These are phyloP conservation scores for Lateolabrax maculatus DNA, from an alignment of 2,797 vertebrate species.

Conservation along the genomic window DNA sequence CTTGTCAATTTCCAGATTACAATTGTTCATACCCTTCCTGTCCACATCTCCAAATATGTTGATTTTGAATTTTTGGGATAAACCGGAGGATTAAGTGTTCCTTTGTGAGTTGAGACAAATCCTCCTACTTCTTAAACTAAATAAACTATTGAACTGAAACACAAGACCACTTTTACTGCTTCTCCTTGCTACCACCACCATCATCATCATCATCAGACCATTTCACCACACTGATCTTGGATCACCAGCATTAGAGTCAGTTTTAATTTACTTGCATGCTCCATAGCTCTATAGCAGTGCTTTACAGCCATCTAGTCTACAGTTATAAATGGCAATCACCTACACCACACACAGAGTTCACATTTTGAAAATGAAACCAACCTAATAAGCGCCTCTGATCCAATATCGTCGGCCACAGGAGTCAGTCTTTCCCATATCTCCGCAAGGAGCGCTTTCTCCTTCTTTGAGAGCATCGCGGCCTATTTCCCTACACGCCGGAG, in stretches of 20 bases:
- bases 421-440: slow-evolving; percentile 76
- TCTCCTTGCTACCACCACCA: not conserved
- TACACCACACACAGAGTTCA: not conserved
- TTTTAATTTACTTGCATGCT: not conserved
- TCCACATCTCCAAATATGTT: too few species aligned
- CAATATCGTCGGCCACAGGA: slow-evolving; percentile 82
- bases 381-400: slow-evolving; percentile 85
- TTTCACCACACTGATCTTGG: not conserved
- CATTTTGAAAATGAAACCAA: slow-evolving; percentile 57
- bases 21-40: not conserved
- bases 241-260: not conserved
- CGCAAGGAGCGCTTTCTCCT: slow-evolving; percentile 80
- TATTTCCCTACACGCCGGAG: not conserved
- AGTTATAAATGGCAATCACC: not conserved
- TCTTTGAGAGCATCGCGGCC: slow-evolving; percentile 79
- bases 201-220: not conserved
- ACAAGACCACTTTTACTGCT: not conserved
- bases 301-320: not conserved
- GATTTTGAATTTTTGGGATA: too few species aligned
- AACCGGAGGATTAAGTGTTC: too few species aligned
- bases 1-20: not conserved
- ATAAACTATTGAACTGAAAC: too few species aligned
- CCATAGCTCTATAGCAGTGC: too few species aligned
- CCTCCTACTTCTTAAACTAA: too few species aligned
- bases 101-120: too few species aligned